A percentile compares a stretch with the other conserved stretches of the same genome.
Evolutionary conservation across 1,140 invertebrate species (phyloP).

Genomic region (Drosophila funebris): DNA sequence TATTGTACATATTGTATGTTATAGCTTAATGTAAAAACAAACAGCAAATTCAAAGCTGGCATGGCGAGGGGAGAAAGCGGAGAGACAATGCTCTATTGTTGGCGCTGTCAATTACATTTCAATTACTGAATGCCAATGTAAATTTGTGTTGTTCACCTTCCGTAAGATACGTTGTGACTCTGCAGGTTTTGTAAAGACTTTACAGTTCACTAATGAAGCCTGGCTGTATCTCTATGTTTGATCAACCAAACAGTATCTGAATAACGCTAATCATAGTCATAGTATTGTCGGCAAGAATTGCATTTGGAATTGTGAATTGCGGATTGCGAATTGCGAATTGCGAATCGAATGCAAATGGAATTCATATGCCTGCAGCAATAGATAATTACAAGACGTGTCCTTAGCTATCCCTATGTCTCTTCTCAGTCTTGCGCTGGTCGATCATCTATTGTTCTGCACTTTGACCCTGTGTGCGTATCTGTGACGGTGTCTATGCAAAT

Average conservation of each 20-base stretch:
- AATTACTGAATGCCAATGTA: background rate
- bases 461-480: too few species aligned
- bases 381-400: background rate
- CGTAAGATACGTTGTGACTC: background rate
- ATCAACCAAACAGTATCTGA: background rate
- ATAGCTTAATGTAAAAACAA: slow-evolving; percentile 24
- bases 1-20: background rate
- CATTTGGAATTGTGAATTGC: background rate
- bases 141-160: background rate
- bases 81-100: background rate
- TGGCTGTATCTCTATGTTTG: background rate
- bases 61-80: background rate
- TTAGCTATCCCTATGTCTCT: background rate
- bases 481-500: slow-evolving; percentile 16
- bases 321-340: background rate
- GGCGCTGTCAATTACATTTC: slow-evolving; percentile 25
- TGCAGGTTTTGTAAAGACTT: background rate
- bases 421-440: background rate
- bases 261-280: background rate
- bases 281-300: background rate
- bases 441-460: too few species aligned
- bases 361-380: slow-evolving; percentile 7
- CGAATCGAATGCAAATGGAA: slow-evolving; percentile 15
- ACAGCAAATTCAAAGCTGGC: slow-evolving; percentile 7
- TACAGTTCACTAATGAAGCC: background rate